Evolutionary conservation across 1,140 invertebrate species (phyloP).

Genomic region (Drosophila bocqueti): DNA sequence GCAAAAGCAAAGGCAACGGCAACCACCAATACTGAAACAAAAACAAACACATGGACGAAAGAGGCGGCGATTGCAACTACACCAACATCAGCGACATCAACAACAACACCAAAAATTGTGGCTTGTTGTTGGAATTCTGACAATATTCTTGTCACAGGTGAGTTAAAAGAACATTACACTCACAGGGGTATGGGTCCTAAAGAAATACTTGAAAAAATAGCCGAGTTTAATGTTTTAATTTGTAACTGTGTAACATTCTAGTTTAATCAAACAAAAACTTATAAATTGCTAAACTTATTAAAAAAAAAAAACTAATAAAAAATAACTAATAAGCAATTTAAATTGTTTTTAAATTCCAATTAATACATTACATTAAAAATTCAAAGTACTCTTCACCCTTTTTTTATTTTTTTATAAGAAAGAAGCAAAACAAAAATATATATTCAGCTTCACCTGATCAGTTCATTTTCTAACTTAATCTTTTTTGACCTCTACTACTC

Average conservation of each 20-base stretch:
- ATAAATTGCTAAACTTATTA: not conserved
- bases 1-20: slow-evolving; percentile 9
- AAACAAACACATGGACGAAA: slow-evolving; percentile 26
- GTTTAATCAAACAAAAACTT: not conserved
- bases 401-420: no score
- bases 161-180: slow-evolving; percentile 20
- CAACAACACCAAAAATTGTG: slow-evolving; percentile 37
- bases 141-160: slow-evolving; percentile 69
- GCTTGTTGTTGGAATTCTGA: slow-evolving; percentile 65
- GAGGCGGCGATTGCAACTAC: slow-evolving; percentile 27
- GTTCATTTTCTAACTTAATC: slow-evolving; percentile 4
- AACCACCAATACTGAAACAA: slow-evolving; percentile 26
- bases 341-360: not conserved
- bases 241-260: not conserved
- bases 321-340: no score
- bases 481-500: not conserved
- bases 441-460: not conserved
- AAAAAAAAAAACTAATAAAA: no score
- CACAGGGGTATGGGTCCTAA: no score
- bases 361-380: not conserved
- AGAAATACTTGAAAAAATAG: no score
- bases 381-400: no score
- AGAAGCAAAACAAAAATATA: no score
- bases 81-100: slow-evolving; percentile 8
- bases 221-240: not conserved